phyloP scores from a whole-genome alignment of 2,797 vertebrate species.

The Glossophaga mutica region DNA sequence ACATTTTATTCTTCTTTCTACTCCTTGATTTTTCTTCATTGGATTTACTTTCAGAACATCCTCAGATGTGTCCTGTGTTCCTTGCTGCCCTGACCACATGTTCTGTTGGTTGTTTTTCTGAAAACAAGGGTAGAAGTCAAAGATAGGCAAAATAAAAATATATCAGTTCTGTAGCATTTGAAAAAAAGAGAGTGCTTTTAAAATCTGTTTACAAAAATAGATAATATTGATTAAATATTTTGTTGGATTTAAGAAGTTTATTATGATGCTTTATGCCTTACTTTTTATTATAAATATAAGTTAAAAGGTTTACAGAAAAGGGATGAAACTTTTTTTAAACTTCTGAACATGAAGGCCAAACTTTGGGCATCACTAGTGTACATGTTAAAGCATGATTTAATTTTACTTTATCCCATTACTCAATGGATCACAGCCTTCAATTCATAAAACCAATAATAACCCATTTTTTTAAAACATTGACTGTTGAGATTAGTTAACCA shows the following conservation, averaged over 20 bases:
- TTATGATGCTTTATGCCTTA: background rate
- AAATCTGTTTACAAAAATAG: constrained; percentile 19
- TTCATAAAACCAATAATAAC: constrained; percentile 30
- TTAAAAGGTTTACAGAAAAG: constrained; percentile 58
- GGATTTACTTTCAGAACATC: background rate
- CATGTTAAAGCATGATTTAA: constrained; percentile 47
- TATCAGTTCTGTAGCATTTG: background rate
- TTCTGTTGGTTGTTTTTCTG: background rate
- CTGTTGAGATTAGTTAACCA: background rate
- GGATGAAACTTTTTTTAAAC: constrained; percentile 59
- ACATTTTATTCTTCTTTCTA: background rate
- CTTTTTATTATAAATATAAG: background rate
- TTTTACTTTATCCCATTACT: constrained; percentile 54
- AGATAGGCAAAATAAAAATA: background rate
- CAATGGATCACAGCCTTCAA: constrained; percentile 41
- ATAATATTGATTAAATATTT: background rate
- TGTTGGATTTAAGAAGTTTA: background rate
- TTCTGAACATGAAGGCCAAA: background rate
- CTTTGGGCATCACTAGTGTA: constrained; percentile 68
- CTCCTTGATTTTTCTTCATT: background rate
- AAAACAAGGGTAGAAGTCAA: background rate
- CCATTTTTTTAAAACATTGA: background rate
- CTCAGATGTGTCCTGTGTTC: background rate
- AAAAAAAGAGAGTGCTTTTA: background rate
- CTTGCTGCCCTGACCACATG: background rate